Evolutionary conservation across 92 coral and sea anemone species (phyloP).

Genomic region (Heteractis magnifica): DNA sequence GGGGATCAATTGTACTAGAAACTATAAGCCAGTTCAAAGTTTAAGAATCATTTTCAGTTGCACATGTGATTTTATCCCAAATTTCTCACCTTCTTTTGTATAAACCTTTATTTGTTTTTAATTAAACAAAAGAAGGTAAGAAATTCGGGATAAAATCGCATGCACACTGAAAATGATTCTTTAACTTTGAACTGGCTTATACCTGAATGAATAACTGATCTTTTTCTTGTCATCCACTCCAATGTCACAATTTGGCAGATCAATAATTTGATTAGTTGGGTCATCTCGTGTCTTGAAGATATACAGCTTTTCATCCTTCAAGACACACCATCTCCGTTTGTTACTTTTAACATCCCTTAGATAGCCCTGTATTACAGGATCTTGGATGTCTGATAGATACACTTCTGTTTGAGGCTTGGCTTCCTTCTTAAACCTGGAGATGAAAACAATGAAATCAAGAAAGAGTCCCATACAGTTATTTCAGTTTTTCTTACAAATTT

Average conservation of each 20-base stretch:
- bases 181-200: not conserved
- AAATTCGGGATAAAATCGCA: no score
- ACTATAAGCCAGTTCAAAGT: no score
- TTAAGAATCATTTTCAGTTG: no score
- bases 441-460: not conserved
- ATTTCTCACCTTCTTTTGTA: no score
- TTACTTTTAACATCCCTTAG: constrained; percentile 77
- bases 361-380: constrained; percentile 84
- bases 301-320: constrained; percentile 84
- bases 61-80: no score
- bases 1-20: no score
- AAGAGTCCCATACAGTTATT: not conserved
- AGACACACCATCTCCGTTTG: constrained; percentile 87
- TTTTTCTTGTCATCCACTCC: constrained; percentile 87
- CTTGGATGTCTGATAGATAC: constrained; percentile 57
- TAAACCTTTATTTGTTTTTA: no score
- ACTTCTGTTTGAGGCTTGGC: constrained; percentile 65
- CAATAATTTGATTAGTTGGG: constrained; percentile 74
- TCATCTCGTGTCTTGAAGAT: constrained; percentile 89
- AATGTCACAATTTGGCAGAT: constrained; percentile 82
- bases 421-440: constrained; percentile 74
- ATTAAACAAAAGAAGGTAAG: no score
- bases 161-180: no score
- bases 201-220: constrained; percentile 76
- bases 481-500: no score